phyloP scores from a whole-genome alignment of 2,113 vertebrate species.

The Callipepla squamata region DNA sequence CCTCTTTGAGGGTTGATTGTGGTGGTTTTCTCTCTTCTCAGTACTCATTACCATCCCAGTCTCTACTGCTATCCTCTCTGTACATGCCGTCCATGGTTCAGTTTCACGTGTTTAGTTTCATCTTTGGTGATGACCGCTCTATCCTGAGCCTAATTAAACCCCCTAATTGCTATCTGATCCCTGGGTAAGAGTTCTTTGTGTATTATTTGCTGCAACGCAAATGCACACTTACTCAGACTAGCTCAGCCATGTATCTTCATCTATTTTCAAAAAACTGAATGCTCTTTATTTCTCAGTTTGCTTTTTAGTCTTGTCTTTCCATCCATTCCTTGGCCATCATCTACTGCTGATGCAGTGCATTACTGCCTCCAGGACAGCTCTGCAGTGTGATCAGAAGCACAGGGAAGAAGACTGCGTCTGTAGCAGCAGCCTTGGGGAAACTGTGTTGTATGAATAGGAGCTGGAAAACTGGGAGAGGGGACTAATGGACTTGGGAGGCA shows the following conservation, averaged over 20 bases:
- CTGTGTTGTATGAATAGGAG: neutral
- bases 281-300: neutral
- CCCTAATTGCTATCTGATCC: neutral
- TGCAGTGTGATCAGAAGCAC: neutral
- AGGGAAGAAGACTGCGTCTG: neutral
- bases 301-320: neutral
- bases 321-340: neutral
- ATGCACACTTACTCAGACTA: neutral
- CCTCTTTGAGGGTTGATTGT: neutral
- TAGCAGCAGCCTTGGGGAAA: neutral
- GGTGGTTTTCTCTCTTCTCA: neutral
- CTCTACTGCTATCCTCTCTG: neutral
- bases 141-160: conserved; percentile 1
- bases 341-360: neutral
- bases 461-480: neutral
- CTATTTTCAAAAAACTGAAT: neutral
- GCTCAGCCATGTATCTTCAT: neutral
- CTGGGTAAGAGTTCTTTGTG: neutral
- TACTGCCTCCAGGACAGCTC: neutral
- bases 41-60: neutral
- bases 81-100: neutral
- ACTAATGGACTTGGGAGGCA: neutral
- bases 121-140: conserved; percentile 6
- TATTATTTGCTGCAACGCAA: neutral
- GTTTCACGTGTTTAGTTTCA: neutral